Percentiles rank a stretch among this genome's conserved stretches.
phyloP scores from a whole-genome alignment of 2,888 invertebrate genomes.

The Tetramorium bicarinatum region DNA sequence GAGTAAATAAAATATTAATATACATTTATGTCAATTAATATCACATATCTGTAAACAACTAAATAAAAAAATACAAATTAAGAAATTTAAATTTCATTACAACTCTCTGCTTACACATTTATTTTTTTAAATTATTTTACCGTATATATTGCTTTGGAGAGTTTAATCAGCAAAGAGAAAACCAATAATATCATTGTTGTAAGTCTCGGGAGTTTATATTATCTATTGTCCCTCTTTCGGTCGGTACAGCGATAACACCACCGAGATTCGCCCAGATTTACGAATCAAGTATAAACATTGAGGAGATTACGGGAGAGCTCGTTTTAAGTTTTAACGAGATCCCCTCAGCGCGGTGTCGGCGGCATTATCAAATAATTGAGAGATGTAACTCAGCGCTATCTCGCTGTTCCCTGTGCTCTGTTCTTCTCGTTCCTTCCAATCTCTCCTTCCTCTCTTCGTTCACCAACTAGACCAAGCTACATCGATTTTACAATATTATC shows the following conservation, averaged over 20 bases:
- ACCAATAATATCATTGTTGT: constrained; percentile 29
- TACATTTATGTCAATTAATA: no score
- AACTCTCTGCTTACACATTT: not conserved
- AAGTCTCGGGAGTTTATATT: constrained; percentile 79
- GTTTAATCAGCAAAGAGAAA: constrained; percentile 19
- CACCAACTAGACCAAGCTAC: constrained; percentile 35
- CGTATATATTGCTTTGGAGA: not conserved
- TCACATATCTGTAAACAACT: not conserved
- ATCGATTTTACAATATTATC: constrained; percentile 46
- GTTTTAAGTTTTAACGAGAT: constrained; percentile 86
- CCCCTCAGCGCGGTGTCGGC: constrained; percentile 84
- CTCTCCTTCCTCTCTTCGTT: constrained; percentile 42
- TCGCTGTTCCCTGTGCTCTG: constrained; percentile 79
- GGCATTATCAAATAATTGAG: constrained; percentile 87
- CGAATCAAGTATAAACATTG: constrained; percentile 85
- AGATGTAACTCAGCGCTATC: constrained; percentile 86
- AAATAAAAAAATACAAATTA: not conserved
- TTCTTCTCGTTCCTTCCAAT: constrained; percentile 60
- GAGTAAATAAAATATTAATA: not conserved
- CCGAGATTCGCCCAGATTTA: constrained; percentile 83
- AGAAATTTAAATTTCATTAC: not conserved
- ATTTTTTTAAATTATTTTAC: not conserved
- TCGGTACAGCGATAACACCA: constrained; percentile 66
- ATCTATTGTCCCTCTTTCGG: constrained; percentile 79
- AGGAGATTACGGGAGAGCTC: constrained; percentile 86